Evolutionary conservation across 2,113 vertebrate species (phyloP), one percentile per base, ranked within the genome.

Genomic region (Lophura nycthemera): DNA sequence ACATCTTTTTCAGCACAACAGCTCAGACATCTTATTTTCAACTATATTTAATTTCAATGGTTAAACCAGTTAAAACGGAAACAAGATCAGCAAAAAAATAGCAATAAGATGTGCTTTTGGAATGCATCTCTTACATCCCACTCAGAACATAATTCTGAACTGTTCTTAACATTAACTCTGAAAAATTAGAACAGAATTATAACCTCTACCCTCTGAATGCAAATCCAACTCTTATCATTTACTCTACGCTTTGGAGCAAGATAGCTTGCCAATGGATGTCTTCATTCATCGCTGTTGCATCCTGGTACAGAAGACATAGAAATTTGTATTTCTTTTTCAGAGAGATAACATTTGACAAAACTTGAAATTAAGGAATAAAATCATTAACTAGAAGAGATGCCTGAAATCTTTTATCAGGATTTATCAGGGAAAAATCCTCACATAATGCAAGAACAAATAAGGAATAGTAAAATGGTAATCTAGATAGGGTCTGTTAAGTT

Each of bases 381-480:
- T 17, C 15, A 21, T 79, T 74, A 92, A 76, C 32, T 60, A 61
- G 59, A 76, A 95, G 86, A 85, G 64, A 64, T 78, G 43, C 29
- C 54, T 52, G 12, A 25, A 67, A 21, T 56, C 45, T 77, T 88
- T 43, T 43, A 56, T 47, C 45, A 88, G 11, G 30, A 17, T 88
- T 43, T 43, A 45, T 47, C 45, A 88, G 11, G 27, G 20, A 82
- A 71, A 72, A 65, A 27, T 1, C 0, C 13, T 18, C 16, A 56
- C 10, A 10, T 54, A 83, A 42, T 34, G 45, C 29, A 77, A 64
- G 36, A n/a, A 92, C 36, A 93, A 90, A 90, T 75, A 89, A 5
- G 8, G 73, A 97, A 89, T 69, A 90, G 48, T 73, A 92, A 95
- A 92, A 84, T 93, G 63, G 59, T 32, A 97, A 60, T 77, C 75